Conservation (phyloP, 2,888 invertebrate genomes). For the Drosophila kuntzei region DNA sequence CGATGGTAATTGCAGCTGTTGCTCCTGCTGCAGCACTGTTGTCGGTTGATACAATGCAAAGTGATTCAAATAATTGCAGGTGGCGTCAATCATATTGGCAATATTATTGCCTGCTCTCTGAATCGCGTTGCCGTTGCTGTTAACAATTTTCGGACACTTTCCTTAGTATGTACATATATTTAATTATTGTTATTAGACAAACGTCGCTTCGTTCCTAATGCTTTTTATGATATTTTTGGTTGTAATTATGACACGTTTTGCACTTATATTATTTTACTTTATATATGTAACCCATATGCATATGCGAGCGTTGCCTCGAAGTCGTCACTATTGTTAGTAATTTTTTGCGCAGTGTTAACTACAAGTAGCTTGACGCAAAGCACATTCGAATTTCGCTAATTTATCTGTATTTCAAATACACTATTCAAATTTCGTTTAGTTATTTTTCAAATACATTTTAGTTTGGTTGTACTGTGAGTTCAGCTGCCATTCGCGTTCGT, state of each 20-base stretch:
- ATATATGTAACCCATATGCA: constrained; percentile 8
- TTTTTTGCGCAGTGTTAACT: constrained; percentile 14
- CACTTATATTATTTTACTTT: constrained; percentile 64
- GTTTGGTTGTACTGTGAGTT: constrained; percentile 14
- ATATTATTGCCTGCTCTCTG: constrained; percentile 23
- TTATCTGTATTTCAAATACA: neutral
- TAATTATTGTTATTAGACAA: constrained; percentile 41
- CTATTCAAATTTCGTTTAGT: neutral
- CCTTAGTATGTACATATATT: constrained; percentile 46
- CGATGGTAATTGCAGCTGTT: constrained; percentile 38
- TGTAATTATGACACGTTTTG: constrained; percentile 72
- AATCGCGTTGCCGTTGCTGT: constrained; percentile 24
- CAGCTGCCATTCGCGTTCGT: constrained; percentile 19
- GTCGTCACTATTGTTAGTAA: constrained; percentile 38
- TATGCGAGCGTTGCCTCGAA: constrained; percentile 14
- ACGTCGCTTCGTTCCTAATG: constrained; percentile 8
- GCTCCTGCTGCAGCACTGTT: constrained; percentile 31
- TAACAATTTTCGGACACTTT: constrained; percentile 71
- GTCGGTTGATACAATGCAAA: constrained; percentile 64
- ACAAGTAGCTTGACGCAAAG: constrained; percentile 24
- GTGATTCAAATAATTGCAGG: constrained; percentile 84
- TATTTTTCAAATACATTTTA: constrained; percentile 16
- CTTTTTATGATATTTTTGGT: constrained; percentile 22
- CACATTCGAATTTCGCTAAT: constrained; percentile 34
- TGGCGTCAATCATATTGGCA: constrained; percentile 82